Evolutionary conservation across 1,140 invertebrate genomes (phyloP), one percentile per base, ranked within the genome.

Genomic region (Brevipalpus yothersi): DNA sequence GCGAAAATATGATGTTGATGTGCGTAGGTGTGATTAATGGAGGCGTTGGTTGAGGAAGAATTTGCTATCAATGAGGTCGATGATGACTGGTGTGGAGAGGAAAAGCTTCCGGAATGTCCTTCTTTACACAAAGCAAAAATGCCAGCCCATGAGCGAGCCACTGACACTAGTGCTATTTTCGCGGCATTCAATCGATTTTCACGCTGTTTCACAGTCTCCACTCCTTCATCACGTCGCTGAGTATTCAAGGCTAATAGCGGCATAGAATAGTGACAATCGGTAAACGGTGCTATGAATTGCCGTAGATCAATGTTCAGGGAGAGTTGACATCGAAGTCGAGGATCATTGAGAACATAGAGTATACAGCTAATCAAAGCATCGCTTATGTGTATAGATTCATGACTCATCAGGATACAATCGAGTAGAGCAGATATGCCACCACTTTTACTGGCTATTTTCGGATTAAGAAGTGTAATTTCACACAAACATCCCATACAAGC

Each of bases 71-170:
- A 31, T 31, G 31, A 5, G 5, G 31, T 31, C 31, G 31, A 5
- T 31, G 31, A 5, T 5, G 31, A 5, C 31, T 31, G 31, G 31
- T 31, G 31, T 31, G 31, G 31, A 31, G 31, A 31, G 31, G 31
- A 31, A 31, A 31, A 31, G 5, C 31, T 31, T 31, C 31, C 31
- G 31, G 31, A 31, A 31, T 31, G 31, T 31, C 31, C 31, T n/a
- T 19, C 13, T 21, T 56, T 65, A 63, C 84, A 88, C 72, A 91
- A 86, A 69, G 86, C 82, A 58, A 88, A 69, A 53, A 86, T 72
- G 59, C 91, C 90, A 51, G 87, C 79, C 82, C 87, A 95, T 51
- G 88, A 92, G 53, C 87, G 79, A 60, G 93, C 70, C 41, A 90
- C 79, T 49, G 84, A 85, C 21, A 91, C 71, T 23, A 94, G 68